Percentiles rank a stretch among this genome's conserved stretches.
phyloP scores from a whole-genome alignment of 1,140 invertebrate species.

The Megathymus violae region DNA sequence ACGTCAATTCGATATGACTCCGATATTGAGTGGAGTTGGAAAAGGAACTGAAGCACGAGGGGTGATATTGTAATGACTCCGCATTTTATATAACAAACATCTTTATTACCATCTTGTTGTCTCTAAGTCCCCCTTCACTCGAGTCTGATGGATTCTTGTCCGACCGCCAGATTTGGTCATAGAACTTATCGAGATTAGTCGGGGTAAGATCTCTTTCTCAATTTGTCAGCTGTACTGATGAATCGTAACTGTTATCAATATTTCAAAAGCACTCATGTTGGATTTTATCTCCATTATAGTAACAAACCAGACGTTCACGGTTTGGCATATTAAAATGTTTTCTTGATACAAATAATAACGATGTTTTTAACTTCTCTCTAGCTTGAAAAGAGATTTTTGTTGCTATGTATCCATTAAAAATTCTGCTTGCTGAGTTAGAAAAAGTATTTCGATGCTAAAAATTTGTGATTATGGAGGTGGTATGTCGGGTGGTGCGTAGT shows the following conservation, averaged over 20 bases:
- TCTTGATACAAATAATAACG: too few species aligned
- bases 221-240: constrained; percentile 12
- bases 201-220: constrained; percentile 2
- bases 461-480: too few species aligned
- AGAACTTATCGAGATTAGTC: constrained; percentile 23
- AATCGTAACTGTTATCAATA: constrained; percentile 3
- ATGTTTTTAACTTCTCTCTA: too few species aligned
- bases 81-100: constrained; percentile 54
- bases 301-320: too few species aligned
- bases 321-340: too few species aligned
- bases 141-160: constrained; percentile 46
- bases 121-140: constrained; percentile 43
- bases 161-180: constrained; percentile 24
- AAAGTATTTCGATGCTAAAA: too few species aligned
- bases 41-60: constrained; percentile 45
- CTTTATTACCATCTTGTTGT: constrained; percentile 53
- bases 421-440: too few species aligned
- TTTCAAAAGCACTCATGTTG: constrained; percentile 9
- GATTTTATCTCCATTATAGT: not conserved
- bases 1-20: constrained; percentile 50
- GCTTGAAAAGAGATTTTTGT: too few species aligned
- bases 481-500: too few species aligned
- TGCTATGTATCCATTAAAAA: too few species aligned
- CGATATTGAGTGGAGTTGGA: constrained; percentile 48
- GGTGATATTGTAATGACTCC: constrained; percentile 61